phyloP scores from a whole-genome alignment of 2,888 invertebrate species.

The Mylabris sibirica region DNA sequence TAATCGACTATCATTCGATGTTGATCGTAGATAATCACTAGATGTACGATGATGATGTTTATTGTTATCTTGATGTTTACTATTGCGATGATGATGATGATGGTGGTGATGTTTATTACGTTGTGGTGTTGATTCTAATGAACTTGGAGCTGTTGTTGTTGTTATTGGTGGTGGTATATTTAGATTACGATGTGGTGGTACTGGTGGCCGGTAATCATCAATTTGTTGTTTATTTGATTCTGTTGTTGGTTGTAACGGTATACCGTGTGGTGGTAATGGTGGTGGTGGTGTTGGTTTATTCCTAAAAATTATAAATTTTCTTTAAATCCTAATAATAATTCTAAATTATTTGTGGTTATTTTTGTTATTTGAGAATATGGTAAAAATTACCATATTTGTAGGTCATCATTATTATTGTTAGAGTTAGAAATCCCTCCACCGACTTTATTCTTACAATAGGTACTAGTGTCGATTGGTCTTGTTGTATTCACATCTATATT shows the following conservation, averaged over 20 bases:
- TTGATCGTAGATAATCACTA: constrained; percentile 21
- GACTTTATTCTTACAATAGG: constrained; percentile 71
- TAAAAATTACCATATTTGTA: constrained; percentile 53
- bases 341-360: no score
- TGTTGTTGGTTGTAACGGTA: constrained; percentile 49
- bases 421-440: constrained; percentile 43
- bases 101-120: constrained; percentile 60
- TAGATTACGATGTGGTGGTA: constrained; percentile 84
- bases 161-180: no score
- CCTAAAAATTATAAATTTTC: constrained; percentile 51
- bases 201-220: constrained; percentile 85
- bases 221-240: constrained; percentile 42
- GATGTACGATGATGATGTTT: constrained; percentile 32
- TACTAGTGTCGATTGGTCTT: constrained; percentile 69
- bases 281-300: constrained; percentile 56
- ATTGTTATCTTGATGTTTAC: constrained; percentile 50
- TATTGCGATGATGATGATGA: constrained; percentile 60
- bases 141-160: constrained; percentile 60
- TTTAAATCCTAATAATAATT: neutral
- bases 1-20: constrained; percentile 23
- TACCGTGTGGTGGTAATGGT: constrained; percentile 65
- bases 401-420: constrained; percentile 49
- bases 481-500: constrained; percentile 45
- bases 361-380: neutral
- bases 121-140: constrained; percentile 45